Percentiles rank a stretch among this genome's conserved stretches.
Evolutionary conservation across 1,140 invertebrate genomes (phyloP).

Genomic region (Drosophila trapezifrons): DNA sequence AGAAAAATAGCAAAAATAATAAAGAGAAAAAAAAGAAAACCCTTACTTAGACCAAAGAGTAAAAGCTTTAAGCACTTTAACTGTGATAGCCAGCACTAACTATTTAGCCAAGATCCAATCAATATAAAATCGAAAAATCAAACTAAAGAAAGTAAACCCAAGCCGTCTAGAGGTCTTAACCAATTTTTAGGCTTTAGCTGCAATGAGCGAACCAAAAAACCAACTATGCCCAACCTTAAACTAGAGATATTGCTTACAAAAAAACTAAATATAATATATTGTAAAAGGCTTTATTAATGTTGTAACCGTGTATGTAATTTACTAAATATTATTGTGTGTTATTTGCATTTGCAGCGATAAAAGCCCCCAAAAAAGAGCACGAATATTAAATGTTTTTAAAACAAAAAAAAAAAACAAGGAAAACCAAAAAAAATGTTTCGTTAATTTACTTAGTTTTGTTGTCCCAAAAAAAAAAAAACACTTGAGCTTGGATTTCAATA

Average conservation of each 20-base stretch:
- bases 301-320: constrained; percentile 62
- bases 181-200: constrained; percentile 6
- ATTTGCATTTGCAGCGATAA: constrained; percentile 41
- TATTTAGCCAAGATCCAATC: constrained; percentile 35
- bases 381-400: constrained; percentile 53
- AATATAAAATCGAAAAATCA: constrained; percentile 17
- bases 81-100: constrained; percentile 47
- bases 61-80: constrained; percentile 48
- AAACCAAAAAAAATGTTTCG: constrained; percentile 19
- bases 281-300: constrained; percentile 67
- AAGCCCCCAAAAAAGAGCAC: constrained; percentile 34
- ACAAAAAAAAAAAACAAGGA: constrained; percentile 2
- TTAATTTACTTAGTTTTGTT: constrained; percentile 31
- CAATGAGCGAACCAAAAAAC: constrained; percentile 2
- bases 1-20: background rate
- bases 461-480: constrained; percentile 6
- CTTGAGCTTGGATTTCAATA: constrained; percentile 45
- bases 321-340: constrained; percentile 46
- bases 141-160: constrained; percentile 5
- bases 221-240: background rate
- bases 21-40: background rate
- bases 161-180: constrained; percentile 17
- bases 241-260: constrained; percentile 18
- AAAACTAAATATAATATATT: constrained; percentile 20
- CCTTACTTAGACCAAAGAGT: constrained; percentile 29